These are phyloP conservation scores for Falco concolor DNA, from an alignment of 2,797 vertebrate species.

Conservation along the genomic window DNA sequence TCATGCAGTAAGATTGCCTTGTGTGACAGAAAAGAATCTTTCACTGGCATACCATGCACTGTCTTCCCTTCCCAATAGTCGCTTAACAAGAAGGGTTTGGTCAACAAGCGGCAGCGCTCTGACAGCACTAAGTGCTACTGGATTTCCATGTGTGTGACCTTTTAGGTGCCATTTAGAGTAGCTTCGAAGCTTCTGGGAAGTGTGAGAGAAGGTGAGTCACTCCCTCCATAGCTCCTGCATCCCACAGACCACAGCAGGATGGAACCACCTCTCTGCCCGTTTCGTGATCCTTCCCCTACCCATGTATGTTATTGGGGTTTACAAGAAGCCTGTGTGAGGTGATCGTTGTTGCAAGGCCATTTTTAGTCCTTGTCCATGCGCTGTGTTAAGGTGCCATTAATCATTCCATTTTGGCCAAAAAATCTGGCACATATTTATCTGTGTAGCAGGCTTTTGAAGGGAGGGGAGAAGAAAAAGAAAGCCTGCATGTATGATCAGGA, in stretches of 20 bases:
- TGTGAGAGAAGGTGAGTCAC: not conserved
- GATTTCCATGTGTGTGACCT: not conserved
- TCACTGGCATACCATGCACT: too few species aligned
- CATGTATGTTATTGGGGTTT: not conserved
- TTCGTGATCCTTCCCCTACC: not conserved
- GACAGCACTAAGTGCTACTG: not conserved
- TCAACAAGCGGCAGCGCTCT: not conserved
- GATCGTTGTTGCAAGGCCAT: not conserved
- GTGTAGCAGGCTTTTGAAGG: not conserved
- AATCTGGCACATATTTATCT: not conserved
- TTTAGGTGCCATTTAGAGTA: not conserved
- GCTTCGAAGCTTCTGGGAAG: not conserved
- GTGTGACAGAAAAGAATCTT: not conserved
- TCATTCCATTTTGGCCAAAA: not conserved
- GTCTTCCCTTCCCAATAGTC: not conserved
- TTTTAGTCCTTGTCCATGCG: not conserved
- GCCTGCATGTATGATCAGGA: not conserved
- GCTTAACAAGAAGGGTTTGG: not conserved
- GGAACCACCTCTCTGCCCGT: not conserved
- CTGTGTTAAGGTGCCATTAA: not conserved
- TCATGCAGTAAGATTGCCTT: not conserved
- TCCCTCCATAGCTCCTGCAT: not conserved
- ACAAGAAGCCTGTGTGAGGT: not conserved
- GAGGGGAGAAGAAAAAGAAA: not conserved
- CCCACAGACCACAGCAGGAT: not conserved